These are phyloP conservation scores for Conistra vaccinii DNA, from an alignment of 2,888 invertebrate species.

Conservation along the genomic window DNA sequence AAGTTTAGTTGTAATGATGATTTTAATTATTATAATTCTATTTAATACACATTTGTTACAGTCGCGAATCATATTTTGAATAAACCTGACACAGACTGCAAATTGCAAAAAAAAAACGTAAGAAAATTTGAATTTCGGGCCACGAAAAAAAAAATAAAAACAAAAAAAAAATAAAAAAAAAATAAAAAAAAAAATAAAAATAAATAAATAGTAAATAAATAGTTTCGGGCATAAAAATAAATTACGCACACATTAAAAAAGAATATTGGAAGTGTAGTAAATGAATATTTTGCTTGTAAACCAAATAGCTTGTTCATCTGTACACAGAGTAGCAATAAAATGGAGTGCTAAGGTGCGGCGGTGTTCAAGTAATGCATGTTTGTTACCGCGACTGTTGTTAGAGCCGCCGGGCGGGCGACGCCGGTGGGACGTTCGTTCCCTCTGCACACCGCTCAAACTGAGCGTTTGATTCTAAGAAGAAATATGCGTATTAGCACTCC, in stretches of 20 bases:
- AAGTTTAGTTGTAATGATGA: not conserved
- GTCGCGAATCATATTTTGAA: not conserved
- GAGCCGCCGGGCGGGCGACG: conserved; percentile 33
- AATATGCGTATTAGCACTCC: conserved; percentile 59
- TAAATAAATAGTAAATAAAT: too few species aligned
- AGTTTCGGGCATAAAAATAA: too few species aligned
- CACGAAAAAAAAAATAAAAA: not conserved
- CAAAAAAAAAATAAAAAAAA: too few species aligned
- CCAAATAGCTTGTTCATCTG: conserved; percentile 18
- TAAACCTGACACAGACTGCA: not conserved
- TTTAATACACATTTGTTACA: not conserved
- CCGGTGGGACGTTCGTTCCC: conserved; percentile 17
- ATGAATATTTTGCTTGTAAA: not conserved
- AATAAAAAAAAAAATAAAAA: too few species aligned
- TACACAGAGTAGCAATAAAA: conserved; percentile 32
- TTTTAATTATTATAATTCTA: not conserved
- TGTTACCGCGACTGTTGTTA: conserved; percentile 47
- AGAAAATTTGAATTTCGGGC: not conserved
- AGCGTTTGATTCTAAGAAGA: conserved; percentile 55
- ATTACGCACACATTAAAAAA: not conserved
- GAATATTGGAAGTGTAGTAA: not conserved
- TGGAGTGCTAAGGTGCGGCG: conserved; percentile 55
- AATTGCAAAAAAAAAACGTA: not conserved
- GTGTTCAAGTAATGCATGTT: conserved; percentile 46
- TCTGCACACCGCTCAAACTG: conserved; percentile 34